Evolutionary conservation across 2,113 vertebrate species (phyloP), one percentile per base, ranked within the genome.

Genomic region (Thinocorus orbignyianus): DNA sequence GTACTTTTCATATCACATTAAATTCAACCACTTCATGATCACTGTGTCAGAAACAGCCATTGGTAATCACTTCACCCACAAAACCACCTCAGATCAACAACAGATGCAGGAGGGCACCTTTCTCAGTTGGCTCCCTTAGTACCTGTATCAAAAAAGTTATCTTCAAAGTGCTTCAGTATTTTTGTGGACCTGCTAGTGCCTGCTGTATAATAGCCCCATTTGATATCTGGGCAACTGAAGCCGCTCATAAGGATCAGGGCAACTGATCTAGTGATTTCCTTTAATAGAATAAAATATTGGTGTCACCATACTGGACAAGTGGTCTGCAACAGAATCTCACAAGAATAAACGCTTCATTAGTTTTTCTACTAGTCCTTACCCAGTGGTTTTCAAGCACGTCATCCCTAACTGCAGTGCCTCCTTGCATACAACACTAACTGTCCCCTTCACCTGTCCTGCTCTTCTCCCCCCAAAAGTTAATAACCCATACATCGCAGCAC

Each of bases 351-450:
- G 3, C n/a, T 77, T 52, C 17, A 26, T 22, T 68, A 7, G 10
- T n/a, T 68, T 81, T 46, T 57, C 14, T 13, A 31, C 19, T 41
- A 10, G 14, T 66, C 30, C 42, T 42, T 62, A 62, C 4, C 25
- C 30, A 58, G 5, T 37, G 7, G 4, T 13, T 72, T 30, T 78
- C 6, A 5, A 51, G 8, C 7, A 24, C 6, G 28, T 68, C 2
- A 48, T 24, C 12, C 26, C 37, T 46, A n/a, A 46, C 51, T 26
- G 13, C 0, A 11, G 41, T 41, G 41, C 15, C 31, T 60, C 17
- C 42, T 25, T 11, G 28, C 0, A 5, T 11, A 6, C 12, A 46
- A 13, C 15, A 11, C 4, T 23, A 19, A 6, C 3, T 10, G 24
- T 73, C 13, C 13, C 5, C 14, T 15, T 44, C 42, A 16, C 42